A percentile compares a stretch with the other conserved stretches of the same genome.
phyloP scores from a whole-genome alignment of 2,797 vertebrate genomes.

The Sebastes steindachneri region DNA sequence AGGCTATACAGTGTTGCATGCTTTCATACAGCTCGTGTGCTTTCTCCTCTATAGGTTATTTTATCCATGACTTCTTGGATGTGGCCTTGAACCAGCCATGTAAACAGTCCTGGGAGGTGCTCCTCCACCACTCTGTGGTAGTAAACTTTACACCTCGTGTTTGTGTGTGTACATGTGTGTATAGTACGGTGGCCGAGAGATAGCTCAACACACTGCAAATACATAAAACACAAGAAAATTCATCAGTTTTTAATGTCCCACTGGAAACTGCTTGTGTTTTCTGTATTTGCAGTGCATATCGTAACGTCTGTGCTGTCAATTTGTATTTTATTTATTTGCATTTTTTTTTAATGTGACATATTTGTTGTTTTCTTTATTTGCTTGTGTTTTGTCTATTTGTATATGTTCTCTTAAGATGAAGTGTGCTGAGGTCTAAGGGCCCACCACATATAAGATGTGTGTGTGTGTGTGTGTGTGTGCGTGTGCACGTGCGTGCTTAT shows the following conservation, averaged over 20 bases:
- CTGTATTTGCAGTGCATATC: not conserved
- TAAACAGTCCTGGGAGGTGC: conserved; percentile 41
- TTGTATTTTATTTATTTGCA: not conserved
- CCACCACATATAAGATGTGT: no score
- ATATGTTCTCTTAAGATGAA: not conserved
- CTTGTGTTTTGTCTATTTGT: not conserved
- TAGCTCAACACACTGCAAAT: no score
- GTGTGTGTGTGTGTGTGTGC: no score
- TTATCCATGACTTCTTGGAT: conserved; percentile 40
- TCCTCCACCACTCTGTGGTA: conserved; percentile 45
- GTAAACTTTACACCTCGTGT: not conserved
- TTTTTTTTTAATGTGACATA: not conserved
- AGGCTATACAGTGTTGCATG: not conserved
- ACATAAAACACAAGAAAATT: no score
- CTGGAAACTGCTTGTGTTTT: no score
- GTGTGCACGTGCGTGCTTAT: not conserved
- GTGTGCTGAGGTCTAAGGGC: not conserved
- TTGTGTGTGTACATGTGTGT: not conserved
- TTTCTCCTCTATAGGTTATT: conserved; percentile 22
- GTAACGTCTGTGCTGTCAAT: fast-evolving
- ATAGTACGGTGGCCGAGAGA: no score
- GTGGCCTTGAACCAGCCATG: conserved; percentile 18
- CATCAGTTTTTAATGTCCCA: no score
- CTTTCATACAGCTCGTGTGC: not conserved
- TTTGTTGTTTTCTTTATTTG: not conserved